Evolutionary conservation across 2,797 vertebrate species (phyloP).

Genomic region (Notolabrus celidotus): DNA sequence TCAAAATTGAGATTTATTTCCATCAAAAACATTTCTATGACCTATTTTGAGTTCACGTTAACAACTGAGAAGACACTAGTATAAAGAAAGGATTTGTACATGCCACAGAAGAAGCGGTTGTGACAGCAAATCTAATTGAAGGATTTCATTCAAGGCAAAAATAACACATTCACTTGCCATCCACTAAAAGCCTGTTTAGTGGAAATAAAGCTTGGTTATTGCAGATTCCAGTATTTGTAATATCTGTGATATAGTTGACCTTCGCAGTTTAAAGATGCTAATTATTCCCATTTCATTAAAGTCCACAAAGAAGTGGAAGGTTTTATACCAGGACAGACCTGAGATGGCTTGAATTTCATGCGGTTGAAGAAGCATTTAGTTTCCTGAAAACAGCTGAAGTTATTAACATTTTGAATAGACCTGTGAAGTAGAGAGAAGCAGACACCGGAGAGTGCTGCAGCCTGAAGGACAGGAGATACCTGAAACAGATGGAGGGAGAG

Average conservation of each 20-base stretch:
- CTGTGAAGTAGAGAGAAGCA: conserved; percentile 23
- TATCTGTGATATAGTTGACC: not conserved
- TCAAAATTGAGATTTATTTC: conserved; percentile 15
- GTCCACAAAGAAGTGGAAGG: not conserved
- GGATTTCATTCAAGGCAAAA: not conserved
- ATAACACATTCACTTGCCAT: not conserved
- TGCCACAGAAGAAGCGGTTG: not conserved
- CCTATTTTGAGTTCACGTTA: conserved; percentile 43
- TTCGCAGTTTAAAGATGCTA: not conserved
- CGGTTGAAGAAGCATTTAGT: conserved; percentile 5
- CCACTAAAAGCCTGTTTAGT: not conserved
- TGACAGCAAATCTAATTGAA: not conserved
- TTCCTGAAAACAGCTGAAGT: conserved; percentile 43
- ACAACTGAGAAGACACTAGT: conserved; percentile 13
- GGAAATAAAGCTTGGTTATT: not conserved
- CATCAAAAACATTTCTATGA: conserved; percentile 31
- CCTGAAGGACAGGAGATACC: conserved; percentile 28
- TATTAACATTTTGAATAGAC: conserved; percentile 35
- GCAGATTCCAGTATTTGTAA: not conserved
- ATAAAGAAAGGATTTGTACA: not conserved
- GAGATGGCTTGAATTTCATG: not conserved
- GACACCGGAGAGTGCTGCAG: conserved; percentile 30
- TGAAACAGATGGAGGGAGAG: conserved; percentile 54
- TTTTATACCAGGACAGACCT: conserved; percentile 5
- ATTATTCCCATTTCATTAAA: not conserved